Evolutionary conservation across 2,113 vertebrate genomes (phyloP).

Genomic region (Pitta sordida): DNA sequence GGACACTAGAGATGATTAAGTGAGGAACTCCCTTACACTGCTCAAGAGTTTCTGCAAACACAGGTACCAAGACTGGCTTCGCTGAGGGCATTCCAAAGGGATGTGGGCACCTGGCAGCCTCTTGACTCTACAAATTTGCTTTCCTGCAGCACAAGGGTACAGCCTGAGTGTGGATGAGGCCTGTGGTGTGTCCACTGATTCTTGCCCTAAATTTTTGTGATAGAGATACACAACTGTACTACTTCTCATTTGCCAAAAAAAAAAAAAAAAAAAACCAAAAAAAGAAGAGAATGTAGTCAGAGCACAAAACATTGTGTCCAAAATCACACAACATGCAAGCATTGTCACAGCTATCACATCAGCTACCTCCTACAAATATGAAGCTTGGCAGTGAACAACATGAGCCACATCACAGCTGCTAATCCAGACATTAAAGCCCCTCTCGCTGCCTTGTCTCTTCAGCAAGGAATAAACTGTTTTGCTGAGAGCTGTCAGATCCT

Average conservation of each 20-base stretch:
- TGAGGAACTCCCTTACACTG: background rate
- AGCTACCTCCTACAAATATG: background rate
- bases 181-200: background rate
- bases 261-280: background rate
- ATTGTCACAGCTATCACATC: background rate
- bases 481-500: background rate
- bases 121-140: background rate
- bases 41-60: background rate
- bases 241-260: background rate
- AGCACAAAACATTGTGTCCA: background rate
- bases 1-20: fast-evolving
- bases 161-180: fast-evolving
- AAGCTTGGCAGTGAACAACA: background rate
- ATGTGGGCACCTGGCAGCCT: background rate
- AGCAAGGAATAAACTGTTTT: background rate
- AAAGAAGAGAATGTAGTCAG: background rate
- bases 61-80: background rate
- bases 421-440: background rate
- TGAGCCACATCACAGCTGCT: background rate
- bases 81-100: fast-evolving
- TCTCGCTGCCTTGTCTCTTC: background rate
- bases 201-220: background rate
- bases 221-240: background rate
- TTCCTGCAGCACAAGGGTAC: background rate
- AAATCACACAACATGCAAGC: background rate